Evolutionary conservation across 2,888 invertebrate genomes (phyloP), one percentile per base, ranked within the genome.

Genomic region (Sarcophaga variegata): DNA sequence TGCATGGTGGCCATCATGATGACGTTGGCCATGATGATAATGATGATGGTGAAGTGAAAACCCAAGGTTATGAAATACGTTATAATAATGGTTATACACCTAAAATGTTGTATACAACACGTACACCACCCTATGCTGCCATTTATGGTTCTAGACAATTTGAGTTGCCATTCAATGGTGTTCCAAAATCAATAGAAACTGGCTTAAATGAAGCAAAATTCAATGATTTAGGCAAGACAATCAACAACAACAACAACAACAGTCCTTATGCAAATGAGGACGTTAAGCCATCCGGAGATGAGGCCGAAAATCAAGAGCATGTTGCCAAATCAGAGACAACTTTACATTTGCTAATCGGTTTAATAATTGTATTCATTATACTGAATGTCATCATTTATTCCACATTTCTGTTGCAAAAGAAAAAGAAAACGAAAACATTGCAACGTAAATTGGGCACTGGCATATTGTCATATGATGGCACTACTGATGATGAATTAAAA

Each of bases 361-460:
- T 96, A 86, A 96, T 96, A 37, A 94, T 96, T 72, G 93, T 96
- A 67, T 97, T 97, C 91, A 93, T 97, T 10, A 93, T 96, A 27
- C 94, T 97, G 10, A 97, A 97, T 91, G 93, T 97, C 14, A 90
- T 91, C 60, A 93, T 93, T 66, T 91, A 93, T 54, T 91, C 91
- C 0, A 93, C 93, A 0, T 92, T 93, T 74, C 83, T 93, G 81
- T 60, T 93, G 77, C 91, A 93, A 14, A 92, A 92, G 88, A 91
- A 91, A 45, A 92, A 92, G 81, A 91, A 92, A 66, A 89, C 91
- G 8, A 85, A 85, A 6, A 88, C 91, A 0, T 79, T 92, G 84
- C 90, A 91, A 60, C 91, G 93, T 25, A 93, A 93, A 66, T 76
- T 93, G 67, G 92, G 92, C 4, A 85, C 81, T 1, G 92, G 92